phyloP scores from a whole-genome alignment of 2,113 vertebrate species.

The Nothobranchius kuhntae region DNA sequence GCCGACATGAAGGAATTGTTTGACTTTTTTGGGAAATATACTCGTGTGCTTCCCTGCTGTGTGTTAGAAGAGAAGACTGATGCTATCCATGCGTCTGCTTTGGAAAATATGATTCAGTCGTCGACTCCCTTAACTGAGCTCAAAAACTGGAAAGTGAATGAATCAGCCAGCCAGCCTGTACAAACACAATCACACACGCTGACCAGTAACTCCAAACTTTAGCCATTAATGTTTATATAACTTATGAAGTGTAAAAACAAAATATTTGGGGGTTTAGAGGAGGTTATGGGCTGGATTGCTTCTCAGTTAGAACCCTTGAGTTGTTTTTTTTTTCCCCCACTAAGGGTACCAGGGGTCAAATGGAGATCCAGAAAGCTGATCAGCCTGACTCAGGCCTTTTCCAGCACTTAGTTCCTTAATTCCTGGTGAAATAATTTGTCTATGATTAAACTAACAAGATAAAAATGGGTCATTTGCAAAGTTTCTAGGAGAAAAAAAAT shows the following conservation, averaged over 20 bases:
- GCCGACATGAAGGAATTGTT: constrained; percentile 19
- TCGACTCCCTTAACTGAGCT: neutral
- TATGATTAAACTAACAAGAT: neutral
- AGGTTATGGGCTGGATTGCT: neutral
- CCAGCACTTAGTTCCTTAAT: neutral
- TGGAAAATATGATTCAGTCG: constrained; percentile 7
- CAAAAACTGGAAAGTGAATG: neutral
- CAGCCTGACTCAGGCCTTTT: neutral
- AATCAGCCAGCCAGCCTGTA: constrained; percentile 2
- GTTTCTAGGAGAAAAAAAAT: too few species aligned
- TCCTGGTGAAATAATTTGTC: neutral
- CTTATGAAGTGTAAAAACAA: constrained; percentile 7
- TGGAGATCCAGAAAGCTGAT: neutral
- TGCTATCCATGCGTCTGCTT: neutral
- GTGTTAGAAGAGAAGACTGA: constrained; percentile 11
- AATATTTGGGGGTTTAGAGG: neutral
- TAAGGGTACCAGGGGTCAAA: neutral
- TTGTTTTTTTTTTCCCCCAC: neutral
- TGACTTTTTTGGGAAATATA: constrained; percentile 21
- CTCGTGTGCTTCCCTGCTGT: constrained; percentile 11
- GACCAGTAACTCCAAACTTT: neutral
- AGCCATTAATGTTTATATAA: constrained; percentile 12
- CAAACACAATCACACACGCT: neutral
- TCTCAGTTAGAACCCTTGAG: neutral
- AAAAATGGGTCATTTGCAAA: neutral